A percentile compares a stretch with the other conserved stretches of the same genome.
These are phyloP conservation scores for Xiphophorus couchianus DNA, from an alignment of 2,113 vertebrate genomes.

Conservation along the genomic window DNA sequence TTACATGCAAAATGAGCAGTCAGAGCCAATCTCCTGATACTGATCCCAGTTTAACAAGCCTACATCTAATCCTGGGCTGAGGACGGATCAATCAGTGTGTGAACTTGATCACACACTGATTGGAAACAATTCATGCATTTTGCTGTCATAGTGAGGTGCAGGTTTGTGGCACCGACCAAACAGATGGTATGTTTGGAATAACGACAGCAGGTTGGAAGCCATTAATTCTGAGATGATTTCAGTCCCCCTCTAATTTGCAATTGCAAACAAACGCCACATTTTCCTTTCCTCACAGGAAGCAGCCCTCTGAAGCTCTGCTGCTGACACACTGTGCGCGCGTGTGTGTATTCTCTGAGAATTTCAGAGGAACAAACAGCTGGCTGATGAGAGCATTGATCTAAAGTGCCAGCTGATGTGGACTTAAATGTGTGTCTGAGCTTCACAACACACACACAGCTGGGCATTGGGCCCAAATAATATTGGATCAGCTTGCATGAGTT, in stretches of 20 bases:
- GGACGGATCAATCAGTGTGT: constrained; percentile 2
- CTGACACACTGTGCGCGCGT: neutral
- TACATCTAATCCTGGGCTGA: constrained; percentile 16
- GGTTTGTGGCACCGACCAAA: constrained; percentile 16
- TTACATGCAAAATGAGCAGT: constrained; percentile 50
- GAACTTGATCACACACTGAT: constrained; percentile 20
- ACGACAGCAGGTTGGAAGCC: constrained; percentile 21
- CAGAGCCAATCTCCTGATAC: constrained; percentile 22
- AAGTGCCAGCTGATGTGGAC: constrained; percentile 35
- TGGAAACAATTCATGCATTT: constrained; percentile 19
- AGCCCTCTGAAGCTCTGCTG: constrained; percentile 9
- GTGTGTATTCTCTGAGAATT: neutral
- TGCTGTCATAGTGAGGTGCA: neutral
- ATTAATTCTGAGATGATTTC: constrained; percentile 24
- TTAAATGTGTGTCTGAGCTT: constrained; percentile 26
- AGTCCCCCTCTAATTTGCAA: constrained; percentile 8
- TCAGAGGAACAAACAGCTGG: constrained; percentile 33
- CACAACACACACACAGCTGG: neutral
- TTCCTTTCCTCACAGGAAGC: neutral
- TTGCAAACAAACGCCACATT: constrained; percentile 8
- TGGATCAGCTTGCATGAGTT: neutral
- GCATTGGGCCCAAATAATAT: neutral
- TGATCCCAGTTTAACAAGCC: constrained; percentile 25
- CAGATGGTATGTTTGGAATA: constrained; percentile 13
- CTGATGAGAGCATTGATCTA: constrained; percentile 51